These are phyloP conservation scores for Anabacerthia variegaticeps DNA, from an alignment of 2,797 vertebrate genomes.

Conservation along the genomic window DNA sequence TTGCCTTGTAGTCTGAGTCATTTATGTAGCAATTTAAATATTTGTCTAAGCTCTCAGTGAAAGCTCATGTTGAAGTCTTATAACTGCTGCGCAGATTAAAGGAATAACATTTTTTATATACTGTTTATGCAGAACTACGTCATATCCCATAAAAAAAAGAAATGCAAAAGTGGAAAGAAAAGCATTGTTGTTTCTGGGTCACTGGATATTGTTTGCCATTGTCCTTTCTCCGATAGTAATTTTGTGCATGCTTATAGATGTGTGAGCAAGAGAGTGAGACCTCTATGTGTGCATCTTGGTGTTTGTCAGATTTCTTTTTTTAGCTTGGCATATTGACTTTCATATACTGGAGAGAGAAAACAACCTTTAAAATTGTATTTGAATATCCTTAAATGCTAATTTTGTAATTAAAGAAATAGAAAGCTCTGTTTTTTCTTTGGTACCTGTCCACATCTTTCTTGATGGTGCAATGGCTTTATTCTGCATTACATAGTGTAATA, in stretches of 20 bases:
- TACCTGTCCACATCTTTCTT: neutral
- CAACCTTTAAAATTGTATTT: neutral
- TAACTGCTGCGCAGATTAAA: slow-evolving; percentile 12
- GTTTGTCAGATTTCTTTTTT: neutral
- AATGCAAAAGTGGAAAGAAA: neutral
- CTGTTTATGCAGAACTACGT: neutral
- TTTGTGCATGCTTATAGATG: slow-evolving; percentile 8
- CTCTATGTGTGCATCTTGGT: neutral
- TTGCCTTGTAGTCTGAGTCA: slow-evolving; percentile 28
- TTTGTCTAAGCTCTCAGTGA: slow-evolving; percentile 38
- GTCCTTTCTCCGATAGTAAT: neutral
- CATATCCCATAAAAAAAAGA: neutral
- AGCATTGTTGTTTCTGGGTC: neutral
- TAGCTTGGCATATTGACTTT: neutral
- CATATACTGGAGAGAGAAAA: neutral
- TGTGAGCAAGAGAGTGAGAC: neutral
- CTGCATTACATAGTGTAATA: neutral
- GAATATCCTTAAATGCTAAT: neutral
- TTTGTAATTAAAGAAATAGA: neutral
- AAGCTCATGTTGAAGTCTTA: slow-evolving; percentile 1
- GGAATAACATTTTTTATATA: neutral
- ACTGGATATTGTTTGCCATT: neutral
- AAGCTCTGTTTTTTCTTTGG: neutral
- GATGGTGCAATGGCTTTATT: neutral
- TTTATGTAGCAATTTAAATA: slow-evolving; percentile 49